Base-by-base conservation (phyloP, 1,140 invertebrate species). In the Dinothrombium tinctorium region DNA sequence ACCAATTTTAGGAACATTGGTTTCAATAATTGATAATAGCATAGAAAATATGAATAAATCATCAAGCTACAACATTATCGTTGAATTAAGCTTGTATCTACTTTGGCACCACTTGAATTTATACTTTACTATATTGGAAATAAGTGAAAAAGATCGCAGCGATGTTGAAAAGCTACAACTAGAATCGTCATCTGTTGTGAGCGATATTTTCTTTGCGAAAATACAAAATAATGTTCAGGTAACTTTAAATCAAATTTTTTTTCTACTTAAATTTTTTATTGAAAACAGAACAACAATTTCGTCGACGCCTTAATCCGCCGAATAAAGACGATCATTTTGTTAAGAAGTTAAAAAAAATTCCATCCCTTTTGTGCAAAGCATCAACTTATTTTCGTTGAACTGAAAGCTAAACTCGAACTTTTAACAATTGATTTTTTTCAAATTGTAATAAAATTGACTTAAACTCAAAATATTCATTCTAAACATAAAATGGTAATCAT, bases 91-190 rank as follows among this genome's bases (percentile, higher is more conserved):
- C 14, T 32, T 46, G 4, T 46, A 46, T 37, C 21, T 46, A 14
- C 11, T 46, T 8, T 46, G 45, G 45, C 44, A 44, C 21, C 45
- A 46, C 32, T 37, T 46, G 12, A 46, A 46, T 25, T 37, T 46
- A 4, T 43, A 32, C 28, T 43, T 40, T 28, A 31, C 28, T 12
- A 35, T 43, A 20, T 17, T 40, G 7, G 29, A 46, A 20, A 4
- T 40, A 8, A 32, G n/a, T 1, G 4, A 7, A 11, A 37, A 46
- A 24, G 17, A 40, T 5, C 21, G 28, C 33, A 22, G 26, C 4
- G 45, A 46, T 7, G 22, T 46, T 2, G 17, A 43, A 7, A 19
- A 11, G 15, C 19, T 46, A 12, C 38, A 39, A 31, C 19, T 20
- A 3, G 26, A 46, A 43, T 36, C 45, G 12, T 29, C 31, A 22